A percentile compares a stretch with the other conserved stretches of the same genome.
phyloP scores from a whole-genome alignment of 1,140 invertebrate species.

The Coptotermes formosanus region DNA sequence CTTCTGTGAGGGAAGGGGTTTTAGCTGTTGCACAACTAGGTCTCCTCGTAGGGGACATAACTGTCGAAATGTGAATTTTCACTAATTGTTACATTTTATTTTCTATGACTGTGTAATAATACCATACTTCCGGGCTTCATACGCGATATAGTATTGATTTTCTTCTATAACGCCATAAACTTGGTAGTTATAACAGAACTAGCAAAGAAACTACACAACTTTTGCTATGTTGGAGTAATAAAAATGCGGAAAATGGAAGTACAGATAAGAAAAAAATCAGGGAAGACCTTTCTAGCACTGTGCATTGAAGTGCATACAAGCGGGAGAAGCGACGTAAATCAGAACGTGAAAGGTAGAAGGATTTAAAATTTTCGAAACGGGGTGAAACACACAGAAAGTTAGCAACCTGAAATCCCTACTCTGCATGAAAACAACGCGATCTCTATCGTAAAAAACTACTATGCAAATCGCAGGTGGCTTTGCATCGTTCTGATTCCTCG shows the following conservation, averaged over 20 bases:
- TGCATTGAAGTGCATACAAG: not conserved
- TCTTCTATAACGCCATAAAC: no score
- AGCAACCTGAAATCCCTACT: not conserved
- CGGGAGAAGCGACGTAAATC: not conserved
- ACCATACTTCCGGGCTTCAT: no score
- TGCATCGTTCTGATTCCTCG: not conserved
- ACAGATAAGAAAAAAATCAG: not conserved
- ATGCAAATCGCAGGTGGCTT: not conserved
- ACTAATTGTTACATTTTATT: no score
- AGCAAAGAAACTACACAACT: not conserved
- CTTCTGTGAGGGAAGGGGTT: no score
- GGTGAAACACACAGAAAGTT: not conserved
- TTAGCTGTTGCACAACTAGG: no score
- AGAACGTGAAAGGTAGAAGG: not conserved
- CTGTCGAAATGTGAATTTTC: no score
- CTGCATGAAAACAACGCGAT: no score
- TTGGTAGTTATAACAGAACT: not conserved
- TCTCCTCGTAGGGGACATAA: no score
- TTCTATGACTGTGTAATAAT: no score
- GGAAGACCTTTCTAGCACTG: not conserved
- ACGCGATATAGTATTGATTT: no score
- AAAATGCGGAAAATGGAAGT: not conserved
- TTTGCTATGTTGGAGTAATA: not conserved
- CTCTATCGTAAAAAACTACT: no score
- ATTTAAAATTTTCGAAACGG: not conserved